Conservation (phyloP, 2,888 invertebrate species). For the Meganola albula region DNA sequence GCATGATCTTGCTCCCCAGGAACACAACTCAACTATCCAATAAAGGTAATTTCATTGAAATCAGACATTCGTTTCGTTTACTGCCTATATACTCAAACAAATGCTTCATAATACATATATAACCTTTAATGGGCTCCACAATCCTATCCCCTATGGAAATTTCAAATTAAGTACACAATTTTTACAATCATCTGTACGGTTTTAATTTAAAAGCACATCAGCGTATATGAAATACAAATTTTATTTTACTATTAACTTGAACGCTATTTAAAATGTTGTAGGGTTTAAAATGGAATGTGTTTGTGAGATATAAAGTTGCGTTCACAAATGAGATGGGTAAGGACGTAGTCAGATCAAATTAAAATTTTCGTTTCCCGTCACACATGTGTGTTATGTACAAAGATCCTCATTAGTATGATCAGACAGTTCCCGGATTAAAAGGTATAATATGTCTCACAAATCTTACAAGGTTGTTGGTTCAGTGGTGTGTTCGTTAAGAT, state of each 20-base stretch:
- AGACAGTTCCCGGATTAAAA: no score
- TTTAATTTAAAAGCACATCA: slow-evolving; percentile 34
- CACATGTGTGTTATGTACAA: slow-evolving; percentile 30
- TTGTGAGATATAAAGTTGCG: no score
- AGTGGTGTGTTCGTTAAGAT: no score
- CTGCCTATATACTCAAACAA: slow-evolving; percentile 10
- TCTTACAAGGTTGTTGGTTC: no score
- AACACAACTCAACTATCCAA: no score
- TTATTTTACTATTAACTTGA: not conserved
- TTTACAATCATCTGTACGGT: slow-evolving; percentile 33
- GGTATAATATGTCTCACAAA: no score
- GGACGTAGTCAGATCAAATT: slow-evolving; percentile 38
- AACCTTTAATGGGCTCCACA: slow-evolving; percentile 11
- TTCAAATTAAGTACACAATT: slow-evolving; percentile 29
- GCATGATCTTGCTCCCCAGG: no score
- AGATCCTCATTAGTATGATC: not conserved
- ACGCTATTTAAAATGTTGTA: not conserved
- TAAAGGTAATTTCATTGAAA: no score
- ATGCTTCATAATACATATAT: slow-evolving; percentile 8
- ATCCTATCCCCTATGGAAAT: slow-evolving; percentile 16
- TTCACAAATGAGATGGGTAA: slow-evolving; percentile 35
- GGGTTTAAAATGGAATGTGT: slow-evolving; percentile 10
- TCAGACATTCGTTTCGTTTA: no score
- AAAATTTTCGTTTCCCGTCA: slow-evolving; percentile 34
- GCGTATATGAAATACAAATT: slow-evolving; percentile 11